Evolutionary conservation across 1,140 invertebrate genomes (phyloP).

Genomic region (Sarcophaga peregrina): DNA sequence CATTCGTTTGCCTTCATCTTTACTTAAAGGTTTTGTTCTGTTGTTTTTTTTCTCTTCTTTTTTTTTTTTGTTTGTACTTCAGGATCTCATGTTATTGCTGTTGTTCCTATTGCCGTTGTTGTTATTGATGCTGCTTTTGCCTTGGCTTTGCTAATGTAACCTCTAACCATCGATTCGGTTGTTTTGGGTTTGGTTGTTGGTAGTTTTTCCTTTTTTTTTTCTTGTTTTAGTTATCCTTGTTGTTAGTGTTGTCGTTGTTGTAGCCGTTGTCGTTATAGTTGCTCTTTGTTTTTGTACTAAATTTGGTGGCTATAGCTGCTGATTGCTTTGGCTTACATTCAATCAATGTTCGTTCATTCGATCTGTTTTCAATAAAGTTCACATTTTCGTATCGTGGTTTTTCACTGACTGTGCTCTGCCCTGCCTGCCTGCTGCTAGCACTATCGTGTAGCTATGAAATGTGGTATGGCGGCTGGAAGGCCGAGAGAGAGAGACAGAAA

Average conservation of each 20-base stretch:
- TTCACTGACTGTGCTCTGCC: not conserved
- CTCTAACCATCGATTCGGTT: slow-evolving; percentile 11
- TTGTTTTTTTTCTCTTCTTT: no score
- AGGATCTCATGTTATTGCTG: not conserved
- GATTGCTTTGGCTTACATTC: slow-evolving; percentile 41
- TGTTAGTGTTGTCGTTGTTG: not conserved
- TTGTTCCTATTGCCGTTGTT: not conserved
- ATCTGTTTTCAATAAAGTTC: slow-evolving; percentile 41
- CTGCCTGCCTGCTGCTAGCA: not conserved
- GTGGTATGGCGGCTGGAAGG: not conserved
- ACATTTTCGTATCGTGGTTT: slow-evolving; percentile 33
- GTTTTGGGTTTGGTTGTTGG: slow-evolving; percentile 7
- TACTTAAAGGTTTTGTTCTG: no score
- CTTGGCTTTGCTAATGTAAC: slow-evolving; percentile 7
- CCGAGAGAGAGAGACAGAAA: no score
- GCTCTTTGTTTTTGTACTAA: not conserved
- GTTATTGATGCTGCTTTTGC: not conserved
- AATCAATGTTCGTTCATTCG: slow-evolving; percentile 41
- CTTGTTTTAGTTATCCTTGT: not conserved
- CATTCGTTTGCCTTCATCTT: no score
- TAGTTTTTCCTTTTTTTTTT: not conserved
- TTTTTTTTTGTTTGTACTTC: not conserved
- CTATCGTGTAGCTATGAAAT: not conserved
- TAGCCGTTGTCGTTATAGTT: no score
- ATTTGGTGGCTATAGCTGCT: slow-evolving; percentile 33